Evolutionary conservation across 2,113 vertebrate genomes (phyloP), one percentile per base, ranked within the genome.

Genomic region (Semnornis frantzii): DNA sequence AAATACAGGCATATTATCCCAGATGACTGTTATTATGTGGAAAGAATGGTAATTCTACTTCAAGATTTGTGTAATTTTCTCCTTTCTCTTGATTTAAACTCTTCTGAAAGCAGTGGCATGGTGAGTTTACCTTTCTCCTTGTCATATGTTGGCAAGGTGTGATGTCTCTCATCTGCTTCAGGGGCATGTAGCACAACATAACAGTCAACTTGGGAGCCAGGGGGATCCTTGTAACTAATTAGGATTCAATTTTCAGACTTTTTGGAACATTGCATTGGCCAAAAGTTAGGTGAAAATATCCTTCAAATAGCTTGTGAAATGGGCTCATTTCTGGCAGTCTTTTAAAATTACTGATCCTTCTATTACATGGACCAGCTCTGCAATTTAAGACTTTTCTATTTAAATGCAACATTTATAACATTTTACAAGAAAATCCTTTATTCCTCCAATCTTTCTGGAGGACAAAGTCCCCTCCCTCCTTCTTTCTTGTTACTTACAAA

Each of bases 21-120:
- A 87, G 89, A 94, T 97, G 93, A 96, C 89, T 96, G 86, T 93
- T 95, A 91, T 95, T 94, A 93, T 94, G 79, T 76, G 64, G 85
- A 87, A 93, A 95, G 89, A 97, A 93, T 90, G 94, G 90, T 90
- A 96, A 96, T 97, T 96, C 95, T 94, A 83, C 87, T 92, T 88
- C 77, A 94, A 88, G 93, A 96, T 96, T 96, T 96, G 92, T 96
- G 94, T 94, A 96, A 96, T 97, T 97, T 96, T 96, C 96, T 93
- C 91, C 94, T 79, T 87, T 96, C 95, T 92, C 85, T 96, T 96
- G 87, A 94, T 96, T 93, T 97, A 94, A 96, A 93, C 91, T 96
- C 91, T 96, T 92, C 86, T 96, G 96, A 96, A 97, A 96, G 93
- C 90, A 95, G 59, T 88, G 90, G 90, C 83, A 69, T 91, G 88